Conservation (phyloP, 2,113 vertebrate genomes). For the Actenoides hombroni region DNA sequence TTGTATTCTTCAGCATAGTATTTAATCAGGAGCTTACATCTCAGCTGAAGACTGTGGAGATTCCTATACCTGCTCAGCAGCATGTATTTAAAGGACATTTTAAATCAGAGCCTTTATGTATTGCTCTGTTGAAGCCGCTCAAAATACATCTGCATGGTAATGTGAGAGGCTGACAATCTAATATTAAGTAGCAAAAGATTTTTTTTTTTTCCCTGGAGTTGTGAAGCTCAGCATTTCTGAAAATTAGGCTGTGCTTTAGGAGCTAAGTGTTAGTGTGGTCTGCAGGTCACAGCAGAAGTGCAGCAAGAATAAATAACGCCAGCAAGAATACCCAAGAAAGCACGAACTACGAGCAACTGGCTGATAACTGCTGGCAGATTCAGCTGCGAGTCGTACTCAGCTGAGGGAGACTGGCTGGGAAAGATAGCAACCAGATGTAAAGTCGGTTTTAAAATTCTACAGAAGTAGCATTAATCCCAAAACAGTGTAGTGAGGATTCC, state of each 20-base stretch:
- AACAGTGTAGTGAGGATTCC: neutral
- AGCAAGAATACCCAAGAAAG: neutral
- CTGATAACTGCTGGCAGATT: constrained; percentile 10
- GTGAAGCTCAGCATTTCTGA: constrained; percentile 33
- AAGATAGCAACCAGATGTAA: constrained; percentile 18
- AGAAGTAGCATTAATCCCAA: constrained; percentile 31
- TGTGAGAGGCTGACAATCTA: neutral
- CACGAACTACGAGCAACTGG: neutral
- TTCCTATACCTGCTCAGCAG: neutral
- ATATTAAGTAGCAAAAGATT: neutral
- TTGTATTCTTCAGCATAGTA: neutral
- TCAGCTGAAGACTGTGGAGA: neutral
- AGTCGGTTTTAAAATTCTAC: neutral
- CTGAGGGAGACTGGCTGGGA: neutral
- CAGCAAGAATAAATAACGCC: neutral
- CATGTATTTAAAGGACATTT: neutral
- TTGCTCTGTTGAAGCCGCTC: neutral
- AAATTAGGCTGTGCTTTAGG: neutral
- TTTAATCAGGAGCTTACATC: neutral
- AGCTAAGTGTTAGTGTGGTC: neutral
- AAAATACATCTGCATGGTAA: neutral
- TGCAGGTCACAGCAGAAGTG: neutral
- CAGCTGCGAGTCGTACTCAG: constrained; percentile 14
- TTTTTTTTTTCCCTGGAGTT: neutral
- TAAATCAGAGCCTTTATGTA: neutral